phyloP scores from a whole-genome alignment of 2,113 vertebrate species.

The Epinephelus moara region DNA sequence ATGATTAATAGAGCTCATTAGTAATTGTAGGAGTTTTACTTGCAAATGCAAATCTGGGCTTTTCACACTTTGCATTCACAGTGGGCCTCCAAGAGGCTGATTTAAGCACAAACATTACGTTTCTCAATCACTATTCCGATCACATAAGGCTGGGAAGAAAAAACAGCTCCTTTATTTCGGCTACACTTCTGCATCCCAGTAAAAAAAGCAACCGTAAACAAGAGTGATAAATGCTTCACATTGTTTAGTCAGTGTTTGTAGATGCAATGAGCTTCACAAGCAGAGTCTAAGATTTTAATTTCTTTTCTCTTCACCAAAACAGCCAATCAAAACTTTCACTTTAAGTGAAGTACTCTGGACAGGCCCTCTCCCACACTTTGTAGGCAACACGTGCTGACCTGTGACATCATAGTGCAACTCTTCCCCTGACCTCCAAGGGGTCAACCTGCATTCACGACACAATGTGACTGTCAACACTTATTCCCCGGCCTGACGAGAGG shows the following conservation, averaged over 20 bases:
- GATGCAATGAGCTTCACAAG: neutral
- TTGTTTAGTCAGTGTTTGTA: neutral
- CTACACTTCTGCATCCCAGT: neutral
- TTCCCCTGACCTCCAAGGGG: constrained; percentile 44
- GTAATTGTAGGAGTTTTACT: too few species aligned
- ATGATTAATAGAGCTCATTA: too few species aligned
- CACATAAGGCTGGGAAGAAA: neutral
- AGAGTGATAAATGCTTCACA: neutral
- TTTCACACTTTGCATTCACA: too few species aligned
- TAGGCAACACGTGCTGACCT: constrained; percentile 57
- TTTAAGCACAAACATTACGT: neutral
- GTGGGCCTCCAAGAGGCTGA: neutral
- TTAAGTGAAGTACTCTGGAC: neutral
- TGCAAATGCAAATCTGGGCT: too few species aligned
- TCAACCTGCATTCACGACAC: constrained; percentile 52
- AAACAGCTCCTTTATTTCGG: neutral
- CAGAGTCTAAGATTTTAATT: neutral
- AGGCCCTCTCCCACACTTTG: constrained; percentile 29
- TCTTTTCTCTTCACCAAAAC: neutral
- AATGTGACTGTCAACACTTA: constrained; percentile 69
- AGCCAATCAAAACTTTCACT: neutral
- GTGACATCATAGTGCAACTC: constrained; percentile 67
- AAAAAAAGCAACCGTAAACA: neutral
- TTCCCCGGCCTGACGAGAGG: constrained; percentile 47
- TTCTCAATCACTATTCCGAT: neutral